Base-by-base conservation (phyloP, 2,113 vertebrate genomes). In the Rynchops niger region DNA sequence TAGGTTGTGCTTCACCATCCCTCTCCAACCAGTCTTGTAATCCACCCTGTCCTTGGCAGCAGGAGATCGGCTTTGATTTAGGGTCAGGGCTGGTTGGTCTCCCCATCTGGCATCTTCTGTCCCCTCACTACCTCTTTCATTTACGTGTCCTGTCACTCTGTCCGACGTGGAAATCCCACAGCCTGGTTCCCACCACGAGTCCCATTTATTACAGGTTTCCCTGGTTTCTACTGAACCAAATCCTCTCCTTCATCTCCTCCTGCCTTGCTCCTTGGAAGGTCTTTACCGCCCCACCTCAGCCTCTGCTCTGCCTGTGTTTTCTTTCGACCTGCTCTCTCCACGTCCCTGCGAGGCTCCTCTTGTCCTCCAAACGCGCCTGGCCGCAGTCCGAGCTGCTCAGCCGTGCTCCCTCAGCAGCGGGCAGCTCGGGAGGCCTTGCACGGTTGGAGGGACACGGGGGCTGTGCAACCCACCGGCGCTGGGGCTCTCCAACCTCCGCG, bases 401-500 rank as follows among this genome's bases (percentile, higher is more conserved):
- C 34, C 3, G 0, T 7, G 59, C 47, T 67, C 34, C 53, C 42
- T 34, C 17, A 3, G 56, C 58, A 25, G 22, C 12, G 0, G 36
- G 19, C 34, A 71, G 74, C 82, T 66, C 47, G 5, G 45, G 50
- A 58, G 45, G 21, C n/a, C 20, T 74, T 62, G 76, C 36, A 34
- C 0, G 1, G 11, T 0, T 0, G 0, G 59, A 72, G 34, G 58
- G 82, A 38, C 14, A 1, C 0, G 14, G 58, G 58, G 47, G 8
- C 23, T 66, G 55, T 38, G 72, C 23, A 82, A 38, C 43, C 40
- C 26, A 47, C 8, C 1, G 1, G 53, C 47, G 17, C 66, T 15
- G 43, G 58, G 42, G 36, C 17, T 42, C 5, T 17, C 58, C 1
- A 3, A 13, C 38, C 25, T 38, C 49, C 1, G 1, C 0, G 1